These are phyloP conservation scores for Eulemur rufifrons DNA, from an alignment of 2,113 vertebrate species.

Conservation along the genomic window DNA sequence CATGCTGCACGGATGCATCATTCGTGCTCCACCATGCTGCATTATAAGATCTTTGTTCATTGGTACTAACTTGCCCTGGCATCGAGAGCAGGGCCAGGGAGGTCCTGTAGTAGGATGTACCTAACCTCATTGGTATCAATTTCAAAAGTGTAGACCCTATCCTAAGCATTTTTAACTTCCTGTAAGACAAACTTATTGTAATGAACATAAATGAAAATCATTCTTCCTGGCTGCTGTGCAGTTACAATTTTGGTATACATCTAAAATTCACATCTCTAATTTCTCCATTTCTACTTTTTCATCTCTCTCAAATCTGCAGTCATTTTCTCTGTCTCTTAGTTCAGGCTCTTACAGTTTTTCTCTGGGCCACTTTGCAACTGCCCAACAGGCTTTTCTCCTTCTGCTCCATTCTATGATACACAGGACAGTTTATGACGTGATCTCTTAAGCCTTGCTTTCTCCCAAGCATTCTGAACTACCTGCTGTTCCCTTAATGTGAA, in stretches of 20 bases:
- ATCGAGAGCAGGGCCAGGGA: background rate
- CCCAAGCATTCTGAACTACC: background rate
- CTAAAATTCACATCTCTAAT: constrained; percentile 30
- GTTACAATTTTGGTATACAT: constrained; percentile 39
- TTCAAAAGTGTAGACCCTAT: background rate
- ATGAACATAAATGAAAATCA: background rate
- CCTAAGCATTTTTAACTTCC: background rate
- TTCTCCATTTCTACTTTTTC: background rate
- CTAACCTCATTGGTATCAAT: background rate
- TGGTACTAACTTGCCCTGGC: background rate
- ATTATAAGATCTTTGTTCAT: background rate
- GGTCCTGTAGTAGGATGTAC: background rate
- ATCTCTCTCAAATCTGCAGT: background rate
- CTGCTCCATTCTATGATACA: background rate
- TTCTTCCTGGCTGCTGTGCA: background rate
- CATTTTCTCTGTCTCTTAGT: background rate
- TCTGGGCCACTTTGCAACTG: background rate
- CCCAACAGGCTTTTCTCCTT: background rate
- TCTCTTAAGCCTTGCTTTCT: background rate
- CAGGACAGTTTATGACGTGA: background rate
- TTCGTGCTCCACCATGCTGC: background rate
- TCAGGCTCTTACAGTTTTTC: background rate
- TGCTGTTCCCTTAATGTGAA: background rate
- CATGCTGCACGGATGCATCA: background rate
- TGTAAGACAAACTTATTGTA: background rate